Evolutionary conservation across 2,113 vertebrate species (phyloP).

Genomic region (Microtus pennsylvanicus): DNA sequence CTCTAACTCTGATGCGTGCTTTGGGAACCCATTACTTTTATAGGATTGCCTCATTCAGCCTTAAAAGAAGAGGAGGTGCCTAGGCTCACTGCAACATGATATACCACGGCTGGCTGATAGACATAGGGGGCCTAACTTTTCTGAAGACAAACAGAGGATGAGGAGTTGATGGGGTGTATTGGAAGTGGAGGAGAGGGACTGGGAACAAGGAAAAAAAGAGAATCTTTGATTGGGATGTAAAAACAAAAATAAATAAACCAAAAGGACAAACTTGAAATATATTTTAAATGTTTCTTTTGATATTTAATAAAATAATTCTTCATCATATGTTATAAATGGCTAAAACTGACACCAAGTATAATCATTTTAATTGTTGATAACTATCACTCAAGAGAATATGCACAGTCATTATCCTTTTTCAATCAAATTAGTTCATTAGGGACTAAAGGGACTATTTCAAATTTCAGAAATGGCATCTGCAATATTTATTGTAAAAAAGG

Average conservation of each 20-base stretch:
- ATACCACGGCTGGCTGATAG: not conserved
- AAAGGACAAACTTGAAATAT: not conserved
- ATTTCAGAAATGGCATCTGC: not conserved
- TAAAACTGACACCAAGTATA: not conserved
- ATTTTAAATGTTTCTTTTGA: not conserved
- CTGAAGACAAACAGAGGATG: not conserved
- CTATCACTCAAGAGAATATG: not conserved
- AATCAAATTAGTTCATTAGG: not conserved
- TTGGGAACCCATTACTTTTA: not conserved
- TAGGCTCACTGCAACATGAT: not conserved
- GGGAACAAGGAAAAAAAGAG: not conserved
- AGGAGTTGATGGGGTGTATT: not conserved
- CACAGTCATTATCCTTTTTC: not conserved
- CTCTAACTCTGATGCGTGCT: not conserved
- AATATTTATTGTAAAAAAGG: not conserved
- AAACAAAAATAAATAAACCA: not conserved
- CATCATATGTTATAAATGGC: not conserved
- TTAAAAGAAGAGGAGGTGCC: not conserved
- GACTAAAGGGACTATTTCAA: not conserved
- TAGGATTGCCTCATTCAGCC: not conserved
- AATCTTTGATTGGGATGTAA: not conserved
- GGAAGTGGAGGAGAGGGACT: not conserved
- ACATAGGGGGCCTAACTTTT: not conserved
- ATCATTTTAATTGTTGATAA: not conserved
- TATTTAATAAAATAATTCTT: not conserved